phyloP scores from a whole-genome alignment of 1,140 invertebrate species.

The Drosophila takahashii region DNA sequence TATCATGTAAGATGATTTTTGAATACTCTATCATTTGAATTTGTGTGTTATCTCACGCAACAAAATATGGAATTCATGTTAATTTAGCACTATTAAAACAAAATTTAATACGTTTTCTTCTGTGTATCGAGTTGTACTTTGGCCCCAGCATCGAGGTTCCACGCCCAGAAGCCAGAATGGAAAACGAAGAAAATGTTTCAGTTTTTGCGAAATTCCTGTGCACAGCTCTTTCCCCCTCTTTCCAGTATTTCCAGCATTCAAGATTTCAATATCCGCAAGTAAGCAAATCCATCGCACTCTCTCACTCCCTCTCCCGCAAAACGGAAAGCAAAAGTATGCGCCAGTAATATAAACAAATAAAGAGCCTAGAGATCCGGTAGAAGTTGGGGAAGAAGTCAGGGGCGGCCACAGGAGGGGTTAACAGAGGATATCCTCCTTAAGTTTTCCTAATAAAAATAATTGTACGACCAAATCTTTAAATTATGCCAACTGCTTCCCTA shows the following conservation, averaged over 20 bases:
- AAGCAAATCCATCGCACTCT: background rate
- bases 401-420: background rate
- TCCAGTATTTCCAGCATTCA: constrained; percentile 48
- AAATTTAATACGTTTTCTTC: background rate
- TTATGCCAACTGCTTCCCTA: background rate
- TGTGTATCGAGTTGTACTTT: constrained; percentile 61
- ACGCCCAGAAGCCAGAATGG: constrained; percentile 19
- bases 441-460: background rate
- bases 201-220: constrained; percentile 62
- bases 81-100: background rate
- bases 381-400: constrained; percentile 9
- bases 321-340: constrained; percentile 79
- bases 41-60: no score
- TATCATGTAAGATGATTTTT: no score
- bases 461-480: background rate
- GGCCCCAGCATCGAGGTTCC: constrained; percentile 43
- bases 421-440: no score
- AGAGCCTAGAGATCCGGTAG: constrained; percentile 70
- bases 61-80: background rate
- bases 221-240: constrained; percentile 8
- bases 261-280: constrained; percentile 29
- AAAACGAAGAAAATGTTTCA: constrained; percentile 35
- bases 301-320: constrained; percentile 12
- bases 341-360: constrained; percentile 80
- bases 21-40: no score